A percentile compares a stretch with the other conserved stretches of the same genome.
Evolutionary conservation across 1,140 invertebrate genomes (phyloP).

Genomic region (Odontomachus brunneus): DNA sequence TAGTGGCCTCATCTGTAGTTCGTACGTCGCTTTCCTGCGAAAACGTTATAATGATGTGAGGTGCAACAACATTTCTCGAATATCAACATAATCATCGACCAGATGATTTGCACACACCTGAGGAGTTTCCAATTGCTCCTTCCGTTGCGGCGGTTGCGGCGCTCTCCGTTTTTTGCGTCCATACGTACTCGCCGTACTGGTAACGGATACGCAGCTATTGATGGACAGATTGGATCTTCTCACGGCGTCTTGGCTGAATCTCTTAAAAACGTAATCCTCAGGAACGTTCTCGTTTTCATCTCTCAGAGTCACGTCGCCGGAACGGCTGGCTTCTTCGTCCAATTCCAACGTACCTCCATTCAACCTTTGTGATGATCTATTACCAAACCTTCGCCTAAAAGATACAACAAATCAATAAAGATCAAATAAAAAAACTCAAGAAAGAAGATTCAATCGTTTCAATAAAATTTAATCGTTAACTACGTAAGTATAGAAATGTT

Average conservation of each 20-base stretch:
- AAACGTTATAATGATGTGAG: slow-evolving; percentile 31
- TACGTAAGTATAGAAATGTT: background rate
- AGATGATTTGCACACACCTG: slow-evolving; percentile 64
- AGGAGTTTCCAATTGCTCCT: slow-evolving; percentile 70
- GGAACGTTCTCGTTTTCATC: slow-evolving; percentile 81
- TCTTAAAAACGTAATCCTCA: slow-evolving; percentile 80
- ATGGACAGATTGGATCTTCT: slow-evolving; percentile 83
- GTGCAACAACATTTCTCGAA: slow-evolving; percentile 4
- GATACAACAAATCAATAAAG: too few relatives aligned
- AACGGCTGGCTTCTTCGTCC: slow-evolving; percentile 67
- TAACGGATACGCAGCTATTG: slow-evolving; percentile 81
- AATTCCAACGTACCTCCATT: slow-evolving; percentile 48
- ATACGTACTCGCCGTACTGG: slow-evolving; percentile 78
- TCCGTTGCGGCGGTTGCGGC: slow-evolving; percentile 77
- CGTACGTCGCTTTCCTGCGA: slow-evolving; percentile 63
- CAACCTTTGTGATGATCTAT: slow-evolving; percentile 78
- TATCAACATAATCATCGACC: background rate
- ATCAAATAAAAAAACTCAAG: too few relatives aligned
- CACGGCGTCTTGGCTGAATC: slow-evolving; percentile 79
- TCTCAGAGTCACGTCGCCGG: slow-evolving; percentile 64
- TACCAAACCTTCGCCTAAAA: slow-evolving; percentile 75
- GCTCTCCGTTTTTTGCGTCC: slow-evolving; percentile 82
- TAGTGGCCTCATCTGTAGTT: slow-evolving; percentile 4
- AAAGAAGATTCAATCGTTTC: background rate
- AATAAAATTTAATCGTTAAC: too few relatives aligned